These are phyloP conservation scores for Reinhardtius hippoglossoides DNA, from an alignment of 2,113 vertebrate genomes.

Conservation along the genomic window DNA sequence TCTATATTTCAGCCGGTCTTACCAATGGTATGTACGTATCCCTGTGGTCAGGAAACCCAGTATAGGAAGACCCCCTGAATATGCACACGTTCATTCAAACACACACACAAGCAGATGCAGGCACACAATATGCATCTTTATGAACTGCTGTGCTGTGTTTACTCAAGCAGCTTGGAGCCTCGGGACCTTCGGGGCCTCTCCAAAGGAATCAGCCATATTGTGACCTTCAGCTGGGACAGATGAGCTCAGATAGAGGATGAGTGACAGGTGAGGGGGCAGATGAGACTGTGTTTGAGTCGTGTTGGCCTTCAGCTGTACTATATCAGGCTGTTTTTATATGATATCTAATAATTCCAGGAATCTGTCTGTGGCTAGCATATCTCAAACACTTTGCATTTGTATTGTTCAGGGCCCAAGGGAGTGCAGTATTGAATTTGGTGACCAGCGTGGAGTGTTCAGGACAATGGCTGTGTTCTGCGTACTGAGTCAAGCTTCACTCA, in stretches of 20 bases:
- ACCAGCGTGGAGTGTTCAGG: too few species aligned
- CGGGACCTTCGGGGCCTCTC: constrained; percentile 52
- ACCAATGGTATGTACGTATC: constrained; percentile 46
- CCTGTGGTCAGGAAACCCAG: constrained; percentile 54
- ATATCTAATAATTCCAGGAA: too few species aligned
- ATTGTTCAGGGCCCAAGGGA: too few species aligned
- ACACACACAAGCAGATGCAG: constrained; percentile 48
- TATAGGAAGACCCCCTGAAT: constrained; percentile 47
- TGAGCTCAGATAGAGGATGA: constrained; percentile 42
- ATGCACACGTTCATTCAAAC: constrained; percentile 40
- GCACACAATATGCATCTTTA: constrained; percentile 59
- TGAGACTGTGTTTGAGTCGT: constrained; percentile 28
- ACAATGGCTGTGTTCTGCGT: too few species aligned
- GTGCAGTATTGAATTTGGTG: too few species aligned
- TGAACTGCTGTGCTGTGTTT: constrained; percentile 67
- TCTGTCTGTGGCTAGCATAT: too few species aligned
- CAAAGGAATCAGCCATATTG: constrained; percentile 49
- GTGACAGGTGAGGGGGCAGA: constrained; percentile 62
- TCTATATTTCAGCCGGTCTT: constrained; percentile 72
- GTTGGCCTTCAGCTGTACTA: constrained; percentile 17
- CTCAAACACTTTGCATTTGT: too few species aligned
- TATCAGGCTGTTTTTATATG: too few species aligned
- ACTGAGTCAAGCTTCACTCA: too few species aligned
- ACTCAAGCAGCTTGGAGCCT: constrained; percentile 46
- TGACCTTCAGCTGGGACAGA: constrained; percentile 68